These are phyloP conservation scores for Scotopteryx bipunctaria DNA, from an alignment of 2,888 invertebrate genomes.

Conservation along the genomic window DNA sequence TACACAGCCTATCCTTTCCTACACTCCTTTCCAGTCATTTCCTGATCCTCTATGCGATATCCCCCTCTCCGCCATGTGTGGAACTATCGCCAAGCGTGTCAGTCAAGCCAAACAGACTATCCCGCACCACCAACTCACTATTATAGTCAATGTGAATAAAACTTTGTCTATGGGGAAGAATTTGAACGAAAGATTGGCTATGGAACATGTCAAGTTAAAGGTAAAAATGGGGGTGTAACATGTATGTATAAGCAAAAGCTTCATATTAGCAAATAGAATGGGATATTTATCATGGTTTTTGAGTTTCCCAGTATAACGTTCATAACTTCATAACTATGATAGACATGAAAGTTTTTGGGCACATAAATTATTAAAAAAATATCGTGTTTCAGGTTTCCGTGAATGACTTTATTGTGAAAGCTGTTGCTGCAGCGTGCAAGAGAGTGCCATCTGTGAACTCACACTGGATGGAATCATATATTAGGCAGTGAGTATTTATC, in stretches of 20 bases:
- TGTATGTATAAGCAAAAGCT: too few relatives aligned
- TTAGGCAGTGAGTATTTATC: constrained; percentile 93
- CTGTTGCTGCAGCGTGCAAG: constrained; percentile 93
- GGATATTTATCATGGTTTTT: too few relatives aligned
- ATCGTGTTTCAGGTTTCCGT: constrained; percentile 86
- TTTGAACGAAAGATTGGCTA: constrained; percentile 91
- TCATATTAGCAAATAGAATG: too few relatives aligned
- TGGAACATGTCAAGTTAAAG: constrained; percentile 87
- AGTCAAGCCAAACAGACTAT: constrained; percentile 95
- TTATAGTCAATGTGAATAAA: constrained; percentile 93
- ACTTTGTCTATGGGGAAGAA: constrained; percentile 88
- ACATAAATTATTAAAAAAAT: not conserved
- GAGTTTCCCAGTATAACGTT: too few relatives aligned
- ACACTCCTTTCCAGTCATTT: constrained; percentile 1
- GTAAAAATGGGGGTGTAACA: constrained; percentile 37
- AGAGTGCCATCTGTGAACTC: constrained; percentile 97
- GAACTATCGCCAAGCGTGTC: constrained; percentile 94
- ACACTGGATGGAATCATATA: constrained; percentile 96
- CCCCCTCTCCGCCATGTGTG: constrained; percentile 92
- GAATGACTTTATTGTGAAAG: constrained; percentile 98
- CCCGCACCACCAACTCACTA: constrained; percentile 97
- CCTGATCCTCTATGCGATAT: constrained; percentile 82
- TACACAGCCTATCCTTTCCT: not conserved
- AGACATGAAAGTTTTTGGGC: too few relatives aligned
- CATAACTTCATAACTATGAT: too few relatives aligned